Percentiles rank a stretch among this genome's conserved stretches.
These are phyloP conservation scores for Montipora efflorescens DNA, from an alignment of 64 coral and sea anemone genomes.

Conservation along the genomic window DNA sequence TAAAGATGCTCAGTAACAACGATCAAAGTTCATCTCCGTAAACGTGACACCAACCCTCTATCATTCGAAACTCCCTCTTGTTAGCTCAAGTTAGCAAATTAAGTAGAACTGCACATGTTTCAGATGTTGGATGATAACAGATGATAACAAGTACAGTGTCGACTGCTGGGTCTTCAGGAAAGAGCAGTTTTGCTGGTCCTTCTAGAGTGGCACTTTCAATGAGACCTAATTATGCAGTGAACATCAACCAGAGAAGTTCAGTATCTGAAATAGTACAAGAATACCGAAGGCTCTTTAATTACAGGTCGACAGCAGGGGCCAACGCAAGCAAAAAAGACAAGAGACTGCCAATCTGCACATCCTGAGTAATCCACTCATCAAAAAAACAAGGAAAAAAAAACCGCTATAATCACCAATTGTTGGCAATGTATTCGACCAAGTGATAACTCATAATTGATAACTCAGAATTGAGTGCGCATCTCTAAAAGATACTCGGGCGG, in stretches of 20 bases:
- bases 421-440: background rate
- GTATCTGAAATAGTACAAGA: background rate
- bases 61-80: no score
- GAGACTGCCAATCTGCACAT: background rate
- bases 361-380: no score
- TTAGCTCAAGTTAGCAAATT: no score
- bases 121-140: no score
- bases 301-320: background rate
- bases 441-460: background rate
- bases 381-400: no score
- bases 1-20: no score
- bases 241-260: background rate
- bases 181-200: background rate
- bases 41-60: no score
- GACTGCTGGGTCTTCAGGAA: background rate
- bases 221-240: background rate
- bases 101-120: no score
- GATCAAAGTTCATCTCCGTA: no score
- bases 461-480: background rate
- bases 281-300: background rate
- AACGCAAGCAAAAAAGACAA: background rate
- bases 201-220: background rate
- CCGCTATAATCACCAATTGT: background rate
- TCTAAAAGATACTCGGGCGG: background rate
- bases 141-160: background rate